These are phyloP conservation scores for Solenopsis invicta DNA, from an alignment of 1,140 invertebrate species.

Conservation along the genomic window DNA sequence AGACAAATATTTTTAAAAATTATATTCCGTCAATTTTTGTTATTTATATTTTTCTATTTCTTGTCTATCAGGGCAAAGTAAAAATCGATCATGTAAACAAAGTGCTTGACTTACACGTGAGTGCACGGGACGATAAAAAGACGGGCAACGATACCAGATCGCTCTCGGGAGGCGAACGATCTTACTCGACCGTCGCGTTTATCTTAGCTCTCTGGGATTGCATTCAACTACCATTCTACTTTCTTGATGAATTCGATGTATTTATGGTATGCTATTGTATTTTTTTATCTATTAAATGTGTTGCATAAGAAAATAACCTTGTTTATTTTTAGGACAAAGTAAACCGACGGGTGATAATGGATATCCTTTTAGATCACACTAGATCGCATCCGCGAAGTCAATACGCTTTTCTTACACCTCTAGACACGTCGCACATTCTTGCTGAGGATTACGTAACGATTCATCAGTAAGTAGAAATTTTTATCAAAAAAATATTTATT, in stretches of 20 bases:
- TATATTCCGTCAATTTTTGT: background rate
- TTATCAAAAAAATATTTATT: slow-evolving; percentile 3
- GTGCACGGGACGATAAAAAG: slow-evolving; percentile 85
- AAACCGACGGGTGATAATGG: slow-evolving; percentile 90
- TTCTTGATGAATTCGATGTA: slow-evolving; percentile 99
- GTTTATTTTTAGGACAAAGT: slow-evolving; percentile 90
- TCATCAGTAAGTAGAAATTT: slow-evolving; percentile 83
- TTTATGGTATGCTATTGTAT: slow-evolving; percentile 93
- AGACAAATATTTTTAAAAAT: background rate
- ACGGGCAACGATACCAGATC: slow-evolving; percentile 85
- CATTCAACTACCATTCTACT: slow-evolving; percentile 96
- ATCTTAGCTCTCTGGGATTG: slow-evolving; percentile 97
- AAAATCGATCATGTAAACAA: slow-evolving; percentile 89
- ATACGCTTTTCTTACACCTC: slow-evolving; percentile 93
- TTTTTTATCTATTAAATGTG: slow-evolving; percentile 19
- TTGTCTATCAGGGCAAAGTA: slow-evolving; percentile 87
- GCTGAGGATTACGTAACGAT: slow-evolving; percentile 87
- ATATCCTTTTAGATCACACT: slow-evolving; percentile 90
- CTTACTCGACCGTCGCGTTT: slow-evolving; percentile 97
- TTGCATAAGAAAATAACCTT: slow-evolving; percentile 1
- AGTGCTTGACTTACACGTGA: slow-evolving; percentile 88
- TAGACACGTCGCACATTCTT: slow-evolving; percentile 89
- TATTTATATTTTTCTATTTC: background rate
- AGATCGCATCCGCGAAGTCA: slow-evolving; percentile 88
- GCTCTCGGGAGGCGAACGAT: slow-evolving; percentile 98